A percentile compares a stretch with the other conserved stretches of the same genome.
These are phyloP conservation scores for Triplophysa siluroides DNA, from an alignment of 2,113 vertebrate genomes.

Conservation along the genomic window DNA sequence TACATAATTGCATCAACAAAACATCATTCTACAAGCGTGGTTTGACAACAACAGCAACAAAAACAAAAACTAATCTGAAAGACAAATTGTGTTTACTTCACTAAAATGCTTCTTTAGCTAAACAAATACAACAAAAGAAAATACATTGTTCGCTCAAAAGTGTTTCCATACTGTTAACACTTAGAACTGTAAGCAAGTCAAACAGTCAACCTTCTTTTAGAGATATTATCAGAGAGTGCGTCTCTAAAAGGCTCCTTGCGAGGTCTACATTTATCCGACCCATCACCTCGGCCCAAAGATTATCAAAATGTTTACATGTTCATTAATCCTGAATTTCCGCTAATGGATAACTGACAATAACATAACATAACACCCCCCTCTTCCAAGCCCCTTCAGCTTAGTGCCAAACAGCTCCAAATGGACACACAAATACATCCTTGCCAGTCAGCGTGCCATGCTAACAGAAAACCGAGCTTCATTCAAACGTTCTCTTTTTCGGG, in stretches of 20 bases:
- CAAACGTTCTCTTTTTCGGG: slow-evolving; percentile 20
- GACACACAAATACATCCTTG: slow-evolving; percentile 20
- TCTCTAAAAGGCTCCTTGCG: slow-evolving; percentile 63
- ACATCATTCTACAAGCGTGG: slow-evolving; percentile 30
- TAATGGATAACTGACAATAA: slow-evolving; percentile 72
- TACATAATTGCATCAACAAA: slow-evolving; percentile 7
- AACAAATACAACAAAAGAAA: slow-evolving; percentile 52
- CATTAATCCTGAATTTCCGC: slow-evolving; percentile 71
- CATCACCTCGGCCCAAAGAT: slow-evolving; percentile 65
- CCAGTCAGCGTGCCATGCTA: slow-evolving; percentile 20
- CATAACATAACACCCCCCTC: slow-evolving; percentile 61
- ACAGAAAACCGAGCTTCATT: slow-evolving; percentile 42
- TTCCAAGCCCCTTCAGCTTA: slow-evolving; percentile 50
- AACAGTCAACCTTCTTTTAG: slow-evolving; percentile 43
- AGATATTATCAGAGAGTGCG: slow-evolving; percentile 49
- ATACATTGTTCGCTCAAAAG: slow-evolving; percentile 9
- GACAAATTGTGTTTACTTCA: slow-evolving; percentile 38
- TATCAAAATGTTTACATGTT: slow-evolving; percentile 69
- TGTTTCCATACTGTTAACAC: slow-evolving; percentile 48
- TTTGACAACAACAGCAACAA: slow-evolving; percentile 24
- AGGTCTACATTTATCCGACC: slow-evolving; percentile 61
- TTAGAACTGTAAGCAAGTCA: slow-evolving; percentile 43
- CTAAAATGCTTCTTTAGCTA: slow-evolving; percentile 25
- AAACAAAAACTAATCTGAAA: slow-evolving; percentile 10
- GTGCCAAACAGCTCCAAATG: slow-evolving; percentile 40